Conservation (phyloP, 2,797 vertebrate genomes). For the Parambassis ranga region DNA sequence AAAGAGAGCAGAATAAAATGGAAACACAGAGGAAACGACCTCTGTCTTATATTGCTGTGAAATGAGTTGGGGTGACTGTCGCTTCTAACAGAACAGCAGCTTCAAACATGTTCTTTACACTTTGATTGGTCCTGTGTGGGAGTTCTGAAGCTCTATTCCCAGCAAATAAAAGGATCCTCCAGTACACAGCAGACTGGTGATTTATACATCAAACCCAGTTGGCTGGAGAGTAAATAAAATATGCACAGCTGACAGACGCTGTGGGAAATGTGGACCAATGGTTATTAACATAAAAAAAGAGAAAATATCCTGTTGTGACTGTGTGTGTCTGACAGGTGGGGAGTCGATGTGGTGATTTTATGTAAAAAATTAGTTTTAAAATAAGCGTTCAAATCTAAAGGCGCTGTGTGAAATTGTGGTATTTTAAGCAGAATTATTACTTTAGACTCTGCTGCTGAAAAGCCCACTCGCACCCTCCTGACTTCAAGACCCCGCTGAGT, state of each 20-base stretch:
- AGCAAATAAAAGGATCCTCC: constrained; percentile 16
- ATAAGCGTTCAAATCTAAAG: constrained; percentile 19
- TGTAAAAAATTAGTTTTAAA: constrained; percentile 12
- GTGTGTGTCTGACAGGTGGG: neutral
- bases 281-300: constrained; percentile 28
- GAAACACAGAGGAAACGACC: constrained; percentile 13
- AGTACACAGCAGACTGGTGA: constrained; percentile 37
- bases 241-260: constrained; percentile 15
- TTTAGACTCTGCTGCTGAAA: constrained; percentile 1
- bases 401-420: neutral
- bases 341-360: constrained; percentile 4
- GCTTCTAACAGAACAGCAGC: constrained; percentile 32
- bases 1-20: neutral
- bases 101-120: constrained; percentile 62
- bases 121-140: constrained; percentile 62
- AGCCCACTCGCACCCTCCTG: neutral
- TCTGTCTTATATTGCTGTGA: constrained; percentile 42
- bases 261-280: constrained; percentile 14
- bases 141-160: constrained; percentile 56
- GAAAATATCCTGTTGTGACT: neutral
- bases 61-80: constrained; percentile 52
- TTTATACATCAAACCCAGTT: constrained; percentile 57
- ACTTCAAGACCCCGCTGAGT: constrained; percentile 13
- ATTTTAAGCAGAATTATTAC: constrained; percentile 16
- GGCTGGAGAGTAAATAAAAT: constrained; percentile 33